These are phyloP conservation scores for Oedothorax gibbosus DNA, from an alignment of 1,140 invertebrate species.

Conservation along the genomic window DNA sequence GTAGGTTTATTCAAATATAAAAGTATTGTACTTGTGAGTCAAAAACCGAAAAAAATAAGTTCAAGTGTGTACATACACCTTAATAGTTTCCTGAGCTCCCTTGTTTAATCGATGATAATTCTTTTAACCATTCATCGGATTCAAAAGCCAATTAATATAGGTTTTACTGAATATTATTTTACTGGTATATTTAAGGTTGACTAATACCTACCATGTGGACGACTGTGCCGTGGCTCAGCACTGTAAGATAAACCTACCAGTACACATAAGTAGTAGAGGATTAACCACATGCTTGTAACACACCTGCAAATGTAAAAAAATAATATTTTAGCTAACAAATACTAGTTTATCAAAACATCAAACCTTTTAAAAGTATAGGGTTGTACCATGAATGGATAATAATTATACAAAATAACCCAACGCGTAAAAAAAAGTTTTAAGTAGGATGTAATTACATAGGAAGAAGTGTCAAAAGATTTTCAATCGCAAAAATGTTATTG, in stretches of 20 bases:
- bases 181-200: neutral
- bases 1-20: too few species aligned
- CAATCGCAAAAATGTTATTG: too few species aligned
- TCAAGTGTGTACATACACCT: neutral
- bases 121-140: neutral
- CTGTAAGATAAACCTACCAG: neutral
- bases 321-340: too few species aligned
- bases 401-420: too few species aligned
- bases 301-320: neutral
- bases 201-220: constrained; percentile 41
- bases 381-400: too few species aligned
- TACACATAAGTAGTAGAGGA: neutral
- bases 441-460: too few species aligned
- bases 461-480: too few species aligned
- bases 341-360: too few species aligned
- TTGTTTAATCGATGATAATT: neutral
- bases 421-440: too few species aligned
- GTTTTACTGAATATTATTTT: neutral
- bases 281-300: constrained; percentile 19
- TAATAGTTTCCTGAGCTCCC: neutral
- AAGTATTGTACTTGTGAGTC: too few species aligned
- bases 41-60: neutral
- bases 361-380: too few species aligned
- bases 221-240: constrained; percentile 50
- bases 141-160: neutral